Evolutionary conservation across 2,888 invertebrate genomes (phyloP).

Genomic region (Zelleria hepariella): DNA sequence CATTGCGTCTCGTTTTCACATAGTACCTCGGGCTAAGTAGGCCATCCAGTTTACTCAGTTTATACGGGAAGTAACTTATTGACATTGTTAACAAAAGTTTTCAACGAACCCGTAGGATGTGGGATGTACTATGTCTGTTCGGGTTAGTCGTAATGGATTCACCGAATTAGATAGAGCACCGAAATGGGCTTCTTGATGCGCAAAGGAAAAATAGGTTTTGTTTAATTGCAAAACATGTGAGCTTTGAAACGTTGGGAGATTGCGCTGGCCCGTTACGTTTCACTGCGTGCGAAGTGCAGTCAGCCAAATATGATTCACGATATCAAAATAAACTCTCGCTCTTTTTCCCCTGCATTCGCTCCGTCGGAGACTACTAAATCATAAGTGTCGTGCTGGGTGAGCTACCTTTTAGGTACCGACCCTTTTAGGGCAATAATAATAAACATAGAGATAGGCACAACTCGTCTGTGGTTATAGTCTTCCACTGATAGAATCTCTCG

Average conservation of each 20-base stretch:
- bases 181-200: no score
- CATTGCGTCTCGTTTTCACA: neutral
- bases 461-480: neutral
- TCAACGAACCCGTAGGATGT: neutral
- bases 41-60: conserved; percentile 3
- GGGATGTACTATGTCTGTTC: conserved; percentile 3
- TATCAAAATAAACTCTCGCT: conserved; percentile 46
- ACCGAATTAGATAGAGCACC: neutral
- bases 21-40: neutral
- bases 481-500: neutral
- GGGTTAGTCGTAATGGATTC: conserved; percentile 4
- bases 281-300: conserved; percentile 6
- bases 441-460: neutral
- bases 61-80: conserved; percentile 7
- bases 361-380: conserved; percentile 36
- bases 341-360: conserved; percentile 34
- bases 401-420: neutral
- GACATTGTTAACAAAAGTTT: conserved; percentile 7
- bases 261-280: neutral
- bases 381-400: conserved; percentile 14
- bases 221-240: neutral
- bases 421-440: neutral
- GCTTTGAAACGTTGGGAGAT: neutral
- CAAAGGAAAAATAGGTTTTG: neutral
- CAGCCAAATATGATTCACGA: conserved; percentile 37